A percentile compares a stretch with the other conserved stretches of the same genome.
phyloP scores from a whole-genome alignment of 2,888 invertebrate genomes.

The Leucophenga maculata region DNA sequence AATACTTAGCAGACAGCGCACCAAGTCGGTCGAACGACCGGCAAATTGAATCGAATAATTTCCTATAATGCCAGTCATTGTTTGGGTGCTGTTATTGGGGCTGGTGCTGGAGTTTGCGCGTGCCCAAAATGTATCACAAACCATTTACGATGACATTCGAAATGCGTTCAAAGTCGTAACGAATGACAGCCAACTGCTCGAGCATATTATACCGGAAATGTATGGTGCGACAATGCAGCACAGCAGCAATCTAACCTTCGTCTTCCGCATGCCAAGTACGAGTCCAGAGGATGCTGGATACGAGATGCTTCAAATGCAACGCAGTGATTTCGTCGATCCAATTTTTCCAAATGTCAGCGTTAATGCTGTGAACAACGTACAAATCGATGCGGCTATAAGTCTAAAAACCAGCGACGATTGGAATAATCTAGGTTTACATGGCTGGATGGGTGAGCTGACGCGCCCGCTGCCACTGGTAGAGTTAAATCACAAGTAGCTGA shows the following conservation, averaged over 20 bases:
- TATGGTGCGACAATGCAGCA: conserved; percentile 57
- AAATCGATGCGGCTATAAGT: background rate
- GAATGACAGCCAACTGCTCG: conserved; percentile 54
- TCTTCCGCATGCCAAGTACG: conserved; percentile 60
- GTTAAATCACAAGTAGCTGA: conserved; percentile 45
- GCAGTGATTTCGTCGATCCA: conserved; percentile 64
- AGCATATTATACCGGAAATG: conserved; percentile 63
- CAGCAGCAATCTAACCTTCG: conserved; percentile 56
- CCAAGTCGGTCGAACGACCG: background rate
- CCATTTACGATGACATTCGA: conserved; percentile 56
- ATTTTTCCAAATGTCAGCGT: conserved; percentile 66
- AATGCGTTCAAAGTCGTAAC: conserved; percentile 62
- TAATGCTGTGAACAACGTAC: conserved; percentile 5
- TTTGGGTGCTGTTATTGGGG: background rate
- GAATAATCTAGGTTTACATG: conserved; percentile 63
- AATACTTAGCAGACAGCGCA: background rate
- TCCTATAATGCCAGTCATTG: no score
- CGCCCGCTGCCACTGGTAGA: conserved; percentile 41
- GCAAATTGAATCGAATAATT: no score
- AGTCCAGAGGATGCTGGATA: conserved; percentile 30
- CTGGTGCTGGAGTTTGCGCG: background rate
- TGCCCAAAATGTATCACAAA: background rate
- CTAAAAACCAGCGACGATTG: conserved; percentile 44
- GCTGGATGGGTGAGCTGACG: conserved; percentile 65
- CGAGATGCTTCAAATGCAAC: conserved; percentile 55